A percentile compares a stretch with the other conserved stretches of the same genome.
These are phyloP conservation scores for Heterochromis multidens DNA, from an alignment of 2,113 vertebrate genomes.

Conservation along the genomic window DNA sequence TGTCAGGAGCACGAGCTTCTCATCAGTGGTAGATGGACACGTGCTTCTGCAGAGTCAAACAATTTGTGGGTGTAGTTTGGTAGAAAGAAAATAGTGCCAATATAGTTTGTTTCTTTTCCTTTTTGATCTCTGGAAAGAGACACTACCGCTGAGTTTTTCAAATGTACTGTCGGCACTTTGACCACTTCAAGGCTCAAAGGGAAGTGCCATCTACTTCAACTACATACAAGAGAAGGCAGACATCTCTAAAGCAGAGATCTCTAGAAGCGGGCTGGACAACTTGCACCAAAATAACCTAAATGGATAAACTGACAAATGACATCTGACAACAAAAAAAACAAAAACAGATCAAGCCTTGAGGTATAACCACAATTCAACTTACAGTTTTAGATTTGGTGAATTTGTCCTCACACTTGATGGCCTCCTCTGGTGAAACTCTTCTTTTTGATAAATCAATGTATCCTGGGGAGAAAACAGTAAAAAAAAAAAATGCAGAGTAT, in stretches of 20 bases:
- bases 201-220: not conserved
- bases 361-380: constrained; percentile 56
- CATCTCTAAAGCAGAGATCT: not conserved
- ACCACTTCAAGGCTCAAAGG: not conserved
- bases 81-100: no score
- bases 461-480: constrained; percentile 68
- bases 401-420: constrained; percentile 99
- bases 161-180: not conserved
- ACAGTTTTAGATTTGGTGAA: constrained; percentile 99
- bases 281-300: not conserved
- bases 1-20: not conserved
- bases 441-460: constrained; percentile 99
- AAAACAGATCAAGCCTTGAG: no score
- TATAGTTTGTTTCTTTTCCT: no score
- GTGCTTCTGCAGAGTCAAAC: not conserved
- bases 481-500: no score
- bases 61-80: no score
- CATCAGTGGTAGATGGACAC: not conserved
- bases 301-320: not conserved
- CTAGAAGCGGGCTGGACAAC: not conserved
- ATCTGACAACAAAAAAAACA: not conserved
- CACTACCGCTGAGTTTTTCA: no score
- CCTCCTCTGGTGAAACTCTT: constrained; percentile 98
- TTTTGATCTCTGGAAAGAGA: no score
- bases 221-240: not conserved